Conservation (phyloP, 2,888 invertebrate species). For the Zeuzera pyrina region DNA sequence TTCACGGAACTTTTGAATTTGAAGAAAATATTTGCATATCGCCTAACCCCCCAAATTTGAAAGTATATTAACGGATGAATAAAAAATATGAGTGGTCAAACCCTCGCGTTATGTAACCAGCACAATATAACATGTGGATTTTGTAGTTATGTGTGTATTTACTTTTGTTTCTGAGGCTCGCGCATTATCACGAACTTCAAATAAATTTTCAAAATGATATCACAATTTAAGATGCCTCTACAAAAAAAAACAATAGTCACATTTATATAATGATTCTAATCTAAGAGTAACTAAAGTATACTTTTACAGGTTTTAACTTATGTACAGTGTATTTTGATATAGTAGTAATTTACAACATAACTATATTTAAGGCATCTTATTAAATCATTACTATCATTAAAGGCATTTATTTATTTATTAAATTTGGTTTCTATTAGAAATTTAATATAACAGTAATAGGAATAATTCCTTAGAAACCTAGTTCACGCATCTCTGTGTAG, state of each 20-base stretch:
- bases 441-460: conserved; percentile 69
- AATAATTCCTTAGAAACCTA: too few relatives aligned
- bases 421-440: conserved; percentile 71
- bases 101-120: too few relatives aligned
- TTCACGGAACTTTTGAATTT: conserved; percentile 41
- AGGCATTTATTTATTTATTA: conserved; percentile 71
- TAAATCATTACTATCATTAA: conserved; percentile 67
- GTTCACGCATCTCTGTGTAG: too few relatives aligned
- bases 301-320: conserved; percentile 59
- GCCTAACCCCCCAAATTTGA: conserved; percentile 63
- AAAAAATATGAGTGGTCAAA: too few relatives aligned
- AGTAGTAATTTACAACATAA: conserved; percentile 68
- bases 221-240: conserved; percentile 71
- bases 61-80: too few relatives aligned
- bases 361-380: conserved; percentile 61
- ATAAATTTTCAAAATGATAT: conserved; percentile 61
- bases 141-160: conserved; percentile 62
- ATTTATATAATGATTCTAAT: conserved; percentile 28
- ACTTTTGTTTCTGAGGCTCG: conserved; percentile 47
- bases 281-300: conserved; percentile 70
- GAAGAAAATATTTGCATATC: conserved; percentile 71
- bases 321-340: conserved; percentile 65
- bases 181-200: conserved; percentile 29
- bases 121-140: background rate
- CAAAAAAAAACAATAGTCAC: conserved; percentile 62